Percentiles rank a stretch among this genome's conserved stretches.
These are phyloP conservation scores for Oryctolagus cuniculus DNA, from an alignment of 2,113 vertebrate species.

Conservation along the genomic window mOryCun1.1 NC_091435.1:85201001-85201500, in stretches of 20 bases:
- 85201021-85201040: neutral
- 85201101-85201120: neutral
- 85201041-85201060: neutral
- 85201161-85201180: neutral
- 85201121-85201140: neutral
- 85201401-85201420: neutral
- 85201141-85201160: slow-evolving; percentile 6
- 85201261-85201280: slow-evolving; percentile 42
- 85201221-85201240: neutral
- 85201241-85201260: neutral
- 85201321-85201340: slow-evolving; percentile 19
- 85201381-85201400: neutral
- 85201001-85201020: neutral
- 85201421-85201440: no score
- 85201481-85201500: no score
- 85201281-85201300: neutral
- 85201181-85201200: slow-evolving; percentile 17
- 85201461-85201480: no score
- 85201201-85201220: neutral
- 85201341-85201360: neutral
- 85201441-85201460: no score
- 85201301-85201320: neutral
- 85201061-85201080: neutral
- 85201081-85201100: neutral
- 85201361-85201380: neutral